Evolutionary conservation across 2,797 vertebrate species (phyloP), one percentile per base, ranked within the genome.

Genomic region (Eulemur coronatus): DNA sequence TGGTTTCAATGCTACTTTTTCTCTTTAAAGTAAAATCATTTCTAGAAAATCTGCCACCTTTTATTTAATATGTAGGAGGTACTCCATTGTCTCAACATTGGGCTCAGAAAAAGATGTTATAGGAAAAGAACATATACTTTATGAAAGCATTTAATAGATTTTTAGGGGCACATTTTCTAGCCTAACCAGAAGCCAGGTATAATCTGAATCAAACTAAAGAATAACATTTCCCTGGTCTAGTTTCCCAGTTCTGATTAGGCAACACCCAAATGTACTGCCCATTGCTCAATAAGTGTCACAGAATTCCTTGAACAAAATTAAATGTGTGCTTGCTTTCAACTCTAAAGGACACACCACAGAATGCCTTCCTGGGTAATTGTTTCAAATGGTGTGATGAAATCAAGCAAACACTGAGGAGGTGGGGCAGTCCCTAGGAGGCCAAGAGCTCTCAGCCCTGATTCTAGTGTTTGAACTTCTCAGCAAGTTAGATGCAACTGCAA

Each of bases 21-120:
- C 6, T 63, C 55, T 70, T 92, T 95, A 96, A 94, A 96, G 97
- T 97, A 85, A 96, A 93, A 78, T 94, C 28, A 93, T 93, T 97
- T 79, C 96, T 97, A 22, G 93, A 97, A 97, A 89, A 61, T 30
- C 75, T 97, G 76, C 89, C 57, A 41, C 85, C 14, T n/a, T 87
- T 79, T 48, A 80, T 85, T 80, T 94, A 63, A 82, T 72, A 52
- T 84, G 80, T 69, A 92, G 46, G 48, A 92, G 65, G 70, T n/a
- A 61, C 50, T 90, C 48, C 79, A 38, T 9, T 1, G 20, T 92
- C 24, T 89, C 48, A 76, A 65, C 41, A 78, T 7, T 81, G 50
- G 55, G 41, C 63, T 67, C 78, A 85, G 75, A 61, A 55, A 61
- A 76, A 84, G 17, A 85, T 48, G 8, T 55, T 88, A 93, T 24